phyloP scores from a whole-genome alignment of 1,140 invertebrate species.

The Penaeus chinensis region DNA sequence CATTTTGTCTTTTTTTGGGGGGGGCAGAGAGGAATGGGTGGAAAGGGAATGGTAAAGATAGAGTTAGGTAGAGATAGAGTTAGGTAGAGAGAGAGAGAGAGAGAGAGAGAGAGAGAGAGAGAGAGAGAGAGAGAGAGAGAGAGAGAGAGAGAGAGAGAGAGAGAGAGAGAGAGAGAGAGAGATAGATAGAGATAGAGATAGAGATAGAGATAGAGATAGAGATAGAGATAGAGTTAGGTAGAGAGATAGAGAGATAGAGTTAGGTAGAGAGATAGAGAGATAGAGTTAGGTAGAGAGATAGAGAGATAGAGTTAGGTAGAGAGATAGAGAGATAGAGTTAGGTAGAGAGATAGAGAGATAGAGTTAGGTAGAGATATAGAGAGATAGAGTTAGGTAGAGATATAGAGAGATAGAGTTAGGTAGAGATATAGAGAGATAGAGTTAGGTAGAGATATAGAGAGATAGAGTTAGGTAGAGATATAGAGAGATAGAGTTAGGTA shows the following conservation, averaged over 20 bases:
- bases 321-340: too few species aligned
- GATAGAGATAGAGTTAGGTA: too few species aligned
- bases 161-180: neutral
- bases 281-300: neutral
- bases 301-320: neutral
- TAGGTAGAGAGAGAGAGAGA: too few species aligned
- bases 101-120: slow-evolving; percentile 1
- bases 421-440: neutral
- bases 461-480: too few species aligned
- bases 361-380: too few species aligned
- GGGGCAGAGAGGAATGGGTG: too few species aligned
- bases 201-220: too few species aligned
- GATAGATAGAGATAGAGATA: neutral
- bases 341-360: neutral
- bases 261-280: slow-evolving; percentile 5
- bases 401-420: slow-evolving; percentile 12
- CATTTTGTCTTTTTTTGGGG: too few species aligned
- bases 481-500: too few species aligned
- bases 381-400: neutral
- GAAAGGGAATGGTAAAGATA: too few species aligned
- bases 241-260: too few species aligned
- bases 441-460: neutral
- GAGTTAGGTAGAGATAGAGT: too few species aligned
- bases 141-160: slow-evolving; percentile 1
- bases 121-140: slow-evolving; percentile 7